Evolutionary conservation across 2,797 vertebrate species (phyloP), one percentile per base, ranked within the genome.

Genomic region (Scolopax bukidnonensis): DNA sequence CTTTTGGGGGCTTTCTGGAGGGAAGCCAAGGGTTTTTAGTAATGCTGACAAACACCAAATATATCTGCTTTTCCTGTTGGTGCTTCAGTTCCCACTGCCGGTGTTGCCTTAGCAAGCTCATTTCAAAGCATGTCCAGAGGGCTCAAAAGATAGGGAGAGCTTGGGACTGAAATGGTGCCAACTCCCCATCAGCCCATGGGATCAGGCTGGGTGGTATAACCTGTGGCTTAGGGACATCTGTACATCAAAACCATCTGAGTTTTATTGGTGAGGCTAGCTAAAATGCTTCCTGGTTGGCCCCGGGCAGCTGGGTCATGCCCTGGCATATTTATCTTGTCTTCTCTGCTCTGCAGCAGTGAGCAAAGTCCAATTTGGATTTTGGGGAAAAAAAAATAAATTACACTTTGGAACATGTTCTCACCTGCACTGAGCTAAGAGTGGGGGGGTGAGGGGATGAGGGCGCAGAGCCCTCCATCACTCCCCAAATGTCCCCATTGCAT

Each of bases 391-490:
- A 32, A 54, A 70, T 36, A 36, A 36, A 54, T 7, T 30, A 9
- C 5, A 0, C 23, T 64, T 45, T 43, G 71, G 45, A 54, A 36
- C 0, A 0, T 2, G 24, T 36, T 56, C 27, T 45, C 23, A 28
- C n/a, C 47, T 36, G 53, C 50, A 5, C 20, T 1, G 17, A 64
- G 30, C 10, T 65, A 30, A 48, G n/a, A 43, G 36, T 0, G 0
- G 4, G 11, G 1, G 3, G 11, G 5, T 33, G 41, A 51, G 51
- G 28, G 51, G 28, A 28, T 48, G 47, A 53, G 16, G 28, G 28
- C 1, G 3, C 33, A 32, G 57, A 67, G 40, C 9, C 43, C 33
- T 50, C 1, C 10, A 5, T 17, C 5, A 0, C 4, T 59, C 54
- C 32, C 6, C 0, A 1, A 1, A 13, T 41, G 43, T 28, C 19